Evolutionary conservation across 2,888 invertebrate genomes (phyloP), one percentile per base, ranked within the genome.

Genomic region (Nomada ruficornis): DNA sequence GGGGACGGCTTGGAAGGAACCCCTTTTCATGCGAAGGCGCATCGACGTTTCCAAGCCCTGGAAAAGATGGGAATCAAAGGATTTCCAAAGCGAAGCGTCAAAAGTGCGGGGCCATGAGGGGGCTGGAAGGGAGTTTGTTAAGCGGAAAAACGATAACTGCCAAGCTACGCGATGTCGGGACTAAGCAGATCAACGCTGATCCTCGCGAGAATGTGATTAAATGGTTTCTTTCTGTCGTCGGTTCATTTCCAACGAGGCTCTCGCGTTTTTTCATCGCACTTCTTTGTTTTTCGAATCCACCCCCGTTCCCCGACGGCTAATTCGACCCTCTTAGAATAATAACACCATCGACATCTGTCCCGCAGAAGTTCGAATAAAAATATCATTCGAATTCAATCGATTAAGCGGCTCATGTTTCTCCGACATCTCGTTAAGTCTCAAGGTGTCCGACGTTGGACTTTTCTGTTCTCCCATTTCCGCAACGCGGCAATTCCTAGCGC

Each of bases 11-110:
- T 84, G 85, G 86, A 88, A 88, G 89, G 83, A 86, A 92, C 92
- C 92, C 92, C 91, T 91, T 92, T 92, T 90, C 90, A 84, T 80
- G 87, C 89, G 81, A 83, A 87, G 83, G 83, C 88, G 85, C 91
- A 91, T 91, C 91, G 91, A 90, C 91, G 87, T 90, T 92, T 90
- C 86, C 89, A 82, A 88, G 85, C 88, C 86, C 77, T 82, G 90
- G 88, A 91, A 93, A 93, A 93, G 93, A 93, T 92, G 90, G 87
- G 92, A 93, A 93, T 93, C 93, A 94, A 93, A 94, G 93, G 93
- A 93, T 93, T 93, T 92, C 86, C 89, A 88, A 86, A 88, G 86
- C 86, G 90, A 91, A 91, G 92, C 92, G 90, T 92, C 92, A 92
- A 91, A 92, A 92, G 91, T 90, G 90, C 88, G 89, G 83, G 77